Conservation (phyloP, 1,140 invertebrate genomes). For the Dendrolimus punctatus region DNA sequence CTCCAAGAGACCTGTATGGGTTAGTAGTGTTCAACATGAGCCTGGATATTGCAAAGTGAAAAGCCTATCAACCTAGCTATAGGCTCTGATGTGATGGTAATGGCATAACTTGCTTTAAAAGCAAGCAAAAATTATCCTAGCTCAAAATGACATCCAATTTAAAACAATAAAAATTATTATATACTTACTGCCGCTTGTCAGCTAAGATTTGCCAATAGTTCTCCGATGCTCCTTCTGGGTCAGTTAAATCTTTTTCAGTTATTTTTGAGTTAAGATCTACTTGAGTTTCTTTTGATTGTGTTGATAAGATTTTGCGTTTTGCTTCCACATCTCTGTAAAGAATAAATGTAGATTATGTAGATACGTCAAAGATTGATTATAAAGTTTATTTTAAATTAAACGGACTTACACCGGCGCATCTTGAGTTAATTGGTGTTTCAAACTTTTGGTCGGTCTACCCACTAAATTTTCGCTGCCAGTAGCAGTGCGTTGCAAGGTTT, state of each 20-base stretch:
- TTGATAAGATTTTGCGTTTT: constrained; percentile 50
- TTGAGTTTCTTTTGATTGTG: constrained; percentile 66
- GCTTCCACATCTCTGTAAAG: constrained; percentile 48
- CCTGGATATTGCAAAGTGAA: no score
- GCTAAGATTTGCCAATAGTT: constrained; percentile 80
- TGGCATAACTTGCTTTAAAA: background rate
- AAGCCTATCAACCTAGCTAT: no score
- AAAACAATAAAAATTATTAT: background rate
- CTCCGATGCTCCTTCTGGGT: constrained; percentile 74
- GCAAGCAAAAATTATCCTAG: background rate
- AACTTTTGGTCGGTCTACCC: constrained; percentile 63
- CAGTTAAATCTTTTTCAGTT: constrained; percentile 75
- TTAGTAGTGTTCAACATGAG: no score
- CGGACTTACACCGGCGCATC: constrained; percentile 39
- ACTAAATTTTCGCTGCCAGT: constrained; percentile 78
- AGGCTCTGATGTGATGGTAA: no score
- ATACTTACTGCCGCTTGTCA: constrained; percentile 74
- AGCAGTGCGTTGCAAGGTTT: constrained; percentile 75
- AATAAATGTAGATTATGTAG: constrained; percentile 6
- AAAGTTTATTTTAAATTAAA: constrained; percentile 2
- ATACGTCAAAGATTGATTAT: constrained; percentile 3
- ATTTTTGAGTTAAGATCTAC: constrained; percentile 71
- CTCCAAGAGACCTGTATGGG: no score
- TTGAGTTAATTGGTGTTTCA: constrained; percentile 55
- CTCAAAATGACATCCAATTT: background rate